phyloP scores from a whole-genome alignment of 2,113 vertebrate genomes.

The Brachyhypopomus gauderio region DNA sequence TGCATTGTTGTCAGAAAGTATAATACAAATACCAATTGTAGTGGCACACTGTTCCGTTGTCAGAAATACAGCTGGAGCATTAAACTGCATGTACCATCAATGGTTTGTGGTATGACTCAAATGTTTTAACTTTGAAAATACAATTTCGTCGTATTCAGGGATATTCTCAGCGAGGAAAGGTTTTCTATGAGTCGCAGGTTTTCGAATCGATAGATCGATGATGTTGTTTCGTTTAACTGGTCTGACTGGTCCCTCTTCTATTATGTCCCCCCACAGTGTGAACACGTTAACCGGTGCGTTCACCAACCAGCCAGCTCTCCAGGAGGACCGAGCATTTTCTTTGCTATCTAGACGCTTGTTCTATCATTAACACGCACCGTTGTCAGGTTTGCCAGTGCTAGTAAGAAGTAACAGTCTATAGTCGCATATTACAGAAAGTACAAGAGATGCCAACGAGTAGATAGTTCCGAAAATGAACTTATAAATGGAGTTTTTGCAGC shows the following conservation, averaged over 20 bases:
- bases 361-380: no score
- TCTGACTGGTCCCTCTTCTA: conserved; percentile 2
- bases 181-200: not conserved
- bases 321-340: no score
- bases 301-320: no score
- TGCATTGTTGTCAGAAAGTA: no score
- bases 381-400: no score
- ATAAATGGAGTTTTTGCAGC: conserved; percentile 43
- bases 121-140: no score
- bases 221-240: not conserved
- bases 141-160: not conserved
- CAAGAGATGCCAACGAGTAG: conserved; percentile 58
- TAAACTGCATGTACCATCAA: no score
- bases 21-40: no score
- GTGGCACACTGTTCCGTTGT: no score
- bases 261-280: not conserved
- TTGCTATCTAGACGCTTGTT: no score
- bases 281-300: not conserved
- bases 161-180: not conserved
- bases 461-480: not conserved
- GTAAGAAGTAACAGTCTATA: not conserved
- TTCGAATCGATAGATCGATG: conserved; percentile 4
- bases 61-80: no score
- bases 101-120: no score
- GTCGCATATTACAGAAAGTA: not conserved